Base-by-base conservation (phyloP, 2,888 invertebrate species). In the Mimachlamys varia region DNA sequence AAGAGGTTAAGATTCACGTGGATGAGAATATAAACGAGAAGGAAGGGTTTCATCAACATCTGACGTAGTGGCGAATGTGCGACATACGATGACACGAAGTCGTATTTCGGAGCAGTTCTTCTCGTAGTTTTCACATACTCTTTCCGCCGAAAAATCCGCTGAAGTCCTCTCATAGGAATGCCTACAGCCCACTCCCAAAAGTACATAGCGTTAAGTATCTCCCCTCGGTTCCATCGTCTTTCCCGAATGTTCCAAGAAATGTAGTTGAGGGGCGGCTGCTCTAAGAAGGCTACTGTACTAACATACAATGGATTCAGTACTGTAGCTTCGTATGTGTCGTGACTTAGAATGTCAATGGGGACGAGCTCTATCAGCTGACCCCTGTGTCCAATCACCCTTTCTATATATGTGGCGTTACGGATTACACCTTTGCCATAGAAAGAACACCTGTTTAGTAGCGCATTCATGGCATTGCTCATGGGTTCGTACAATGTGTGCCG, bases 261-360 rank as follows among this genome's bases (percentile, higher is more conserved):
- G 55, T 91, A 92, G 87, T 92, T 92, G 22, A 87, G 89, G 13
- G 89, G 37, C 12, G 92, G 92, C 17, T 88, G 87, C 88, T 92
- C 92, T 22, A 37, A 44, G 50, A 92, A 58, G 33, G 76, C 87
- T n/a, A 91, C 88, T 17, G 92, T 89, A 44, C 89, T 53, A 0
- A 89, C 92, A 50, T 88, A 91, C 19, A 89, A 44, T 10, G 92
- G 92, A 27, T 90, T 89, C 76, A 92, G 53, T 12, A 92, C 90
- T 1, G 92, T 90, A 49, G 92, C 92, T 58, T 92, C 92, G 27
- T 89, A 92, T 22, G 92, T 92, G 55, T 92, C 92, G 58, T 92
- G 92, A 53, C 92, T 92, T 12, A 92, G 89, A n/a, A 92, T 92
- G 87, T 92, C 92, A 15, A 92, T 89, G 0, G 92, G 92, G 17